phyloP scores from a whole-genome alignment of 2,113 vertebrate species.

The Trematocara unimaculatum region DNA sequence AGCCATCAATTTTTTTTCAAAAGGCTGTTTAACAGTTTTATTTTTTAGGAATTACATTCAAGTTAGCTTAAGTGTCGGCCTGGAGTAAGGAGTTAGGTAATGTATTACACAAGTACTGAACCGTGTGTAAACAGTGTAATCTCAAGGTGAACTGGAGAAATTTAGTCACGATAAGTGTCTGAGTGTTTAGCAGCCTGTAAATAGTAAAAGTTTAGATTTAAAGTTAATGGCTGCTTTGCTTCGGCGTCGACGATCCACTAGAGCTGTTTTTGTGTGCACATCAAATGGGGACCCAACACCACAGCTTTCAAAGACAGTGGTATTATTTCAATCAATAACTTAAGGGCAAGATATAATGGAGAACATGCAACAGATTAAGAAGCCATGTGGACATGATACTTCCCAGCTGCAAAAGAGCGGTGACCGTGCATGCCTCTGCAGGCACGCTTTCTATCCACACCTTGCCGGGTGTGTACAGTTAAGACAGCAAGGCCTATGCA shows the following conservation, averaged over 20 bases:
- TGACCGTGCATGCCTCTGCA: background rate
- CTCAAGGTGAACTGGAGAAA: conserved; percentile 11
- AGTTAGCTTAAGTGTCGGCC: background rate
- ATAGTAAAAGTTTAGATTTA: background rate
- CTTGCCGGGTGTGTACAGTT: background rate
- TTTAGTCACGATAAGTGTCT: background rate
- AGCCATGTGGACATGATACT: background rate
- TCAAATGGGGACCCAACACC: background rate
- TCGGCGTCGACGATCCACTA: background rate
- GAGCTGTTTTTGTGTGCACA: background rate
- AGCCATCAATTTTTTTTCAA: too few species aligned
- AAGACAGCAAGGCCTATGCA: background rate
- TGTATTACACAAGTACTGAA: background rate
- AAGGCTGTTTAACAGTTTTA: background rate
- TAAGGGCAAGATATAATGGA: background rate
- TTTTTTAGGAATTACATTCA: background rate
- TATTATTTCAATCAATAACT: background rate
- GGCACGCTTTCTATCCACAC: background rate
- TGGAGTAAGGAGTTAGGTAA: background rate
- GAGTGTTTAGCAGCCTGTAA: background rate
- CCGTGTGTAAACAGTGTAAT: background rate
- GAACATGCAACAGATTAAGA: background rate
- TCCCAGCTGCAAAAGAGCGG: background rate
- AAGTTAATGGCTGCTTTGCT: background rate
- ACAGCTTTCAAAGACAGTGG: background rate